Percentiles rank a stretch among this genome's conserved stretches.
These are phyloP conservation scores for Diadophis punctatus DNA, from an alignment of 2,113 vertebrate species.

Conservation along the genomic window DNA sequence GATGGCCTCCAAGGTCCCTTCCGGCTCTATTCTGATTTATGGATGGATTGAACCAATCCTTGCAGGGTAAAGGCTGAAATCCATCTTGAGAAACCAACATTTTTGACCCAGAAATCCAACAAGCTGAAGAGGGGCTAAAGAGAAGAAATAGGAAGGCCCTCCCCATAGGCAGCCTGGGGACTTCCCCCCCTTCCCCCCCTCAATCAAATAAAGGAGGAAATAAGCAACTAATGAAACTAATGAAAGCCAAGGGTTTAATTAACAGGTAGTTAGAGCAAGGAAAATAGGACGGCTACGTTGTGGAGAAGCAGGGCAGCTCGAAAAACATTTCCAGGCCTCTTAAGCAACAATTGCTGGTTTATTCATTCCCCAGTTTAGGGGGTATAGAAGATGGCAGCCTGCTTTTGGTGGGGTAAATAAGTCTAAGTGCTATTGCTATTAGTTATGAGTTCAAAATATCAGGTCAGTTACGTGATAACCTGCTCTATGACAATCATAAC, in stretches of 20 bases:
- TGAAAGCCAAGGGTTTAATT: constrained; percentile 21
- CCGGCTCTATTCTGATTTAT: background rate
- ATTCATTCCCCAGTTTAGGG: background rate
- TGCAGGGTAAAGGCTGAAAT: background rate
- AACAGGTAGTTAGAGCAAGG: constrained; percentile 23
- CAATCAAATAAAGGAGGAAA: background rate
- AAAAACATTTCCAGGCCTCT: background rate
- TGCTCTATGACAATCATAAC: too few relatives aligned
- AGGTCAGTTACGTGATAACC: background rate
- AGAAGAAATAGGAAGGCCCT: background rate
- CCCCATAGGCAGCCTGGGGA: background rate
- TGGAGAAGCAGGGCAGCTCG: background rate
- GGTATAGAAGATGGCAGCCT: background rate
- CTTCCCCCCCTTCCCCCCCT: background rate
- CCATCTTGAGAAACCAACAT: background rate
- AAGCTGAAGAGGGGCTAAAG: background rate
- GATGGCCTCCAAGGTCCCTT: background rate
- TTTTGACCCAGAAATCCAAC: background rate
- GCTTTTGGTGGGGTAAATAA: too few relatives aligned
- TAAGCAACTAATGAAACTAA: constrained; percentile 15
- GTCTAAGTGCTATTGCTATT: background rate
- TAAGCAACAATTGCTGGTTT: background rate
- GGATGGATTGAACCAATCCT: background rate
- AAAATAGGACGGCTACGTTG: background rate
- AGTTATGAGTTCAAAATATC: background rate